Evolutionary conservation across 2,888 invertebrate genomes (phyloP), one percentile per base, ranked within the genome.

Genomic region (Adelphocoris suturalis): DNA sequence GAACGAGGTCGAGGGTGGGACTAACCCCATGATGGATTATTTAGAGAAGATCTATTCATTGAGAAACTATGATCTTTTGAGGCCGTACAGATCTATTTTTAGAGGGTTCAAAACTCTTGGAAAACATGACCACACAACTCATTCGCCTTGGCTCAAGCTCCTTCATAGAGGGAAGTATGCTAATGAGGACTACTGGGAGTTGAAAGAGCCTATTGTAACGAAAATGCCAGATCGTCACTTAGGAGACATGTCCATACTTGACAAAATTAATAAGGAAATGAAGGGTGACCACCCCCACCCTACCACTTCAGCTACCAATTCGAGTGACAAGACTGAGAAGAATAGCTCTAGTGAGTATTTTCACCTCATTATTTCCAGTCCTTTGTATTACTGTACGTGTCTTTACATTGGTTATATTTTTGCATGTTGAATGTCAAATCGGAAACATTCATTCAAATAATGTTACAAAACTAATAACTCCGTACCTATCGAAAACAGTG

Each of bases 31-130:
- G 48, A 80, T 80, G 5, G 80, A 80, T 19, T 80, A 80, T 46
- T 80, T 80, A n/a, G 80, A 80, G 19, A 80, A 80, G 48, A n/a
- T 80, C 46, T 80, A 80, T 19, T 80, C 80, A 48, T 19, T 80
- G 4, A n/a, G 80, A 19, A 80, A 80, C 46, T 80, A 48, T 46
- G 46, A 46, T 46, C 80, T 80, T 11, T 19, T 80, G 9, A 46
- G 80, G 16, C 80, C 80, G 0, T 80, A 80, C 80, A 80, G 80
- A 28, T 47, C 46, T 9, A 80, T 80, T 80, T 80, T 80, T 19
- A 7, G 46, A 11, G 46, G 80, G 48, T 19, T 80, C 2, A 80
- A 80, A 80, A 80, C 46, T 23, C n/a, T 80, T 0, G 80, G 80
- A 19, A 80, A 80, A 80, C 80, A 11, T n/a, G 80, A 80, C 0